Conservation (phyloP, 2,888 invertebrate genomes). For the Parelbella ahira region DNA sequence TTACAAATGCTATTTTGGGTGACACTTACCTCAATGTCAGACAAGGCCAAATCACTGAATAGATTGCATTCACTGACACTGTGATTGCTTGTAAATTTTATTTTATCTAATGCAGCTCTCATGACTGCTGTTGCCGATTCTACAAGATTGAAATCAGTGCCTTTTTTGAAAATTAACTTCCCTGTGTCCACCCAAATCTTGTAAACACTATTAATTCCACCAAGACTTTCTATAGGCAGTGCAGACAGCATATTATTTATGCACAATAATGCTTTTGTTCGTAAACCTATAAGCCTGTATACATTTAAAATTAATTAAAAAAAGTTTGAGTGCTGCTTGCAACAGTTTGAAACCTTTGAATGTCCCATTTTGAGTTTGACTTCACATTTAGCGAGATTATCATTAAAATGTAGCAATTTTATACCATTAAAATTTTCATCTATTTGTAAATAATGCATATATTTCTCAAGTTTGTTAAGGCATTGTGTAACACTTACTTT, state of each 20-base stretch:
- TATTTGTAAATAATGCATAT: no score
- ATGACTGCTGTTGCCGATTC: conserved; percentile 87
- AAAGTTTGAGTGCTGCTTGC: no score
- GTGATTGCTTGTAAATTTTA: conserved; percentile 70
- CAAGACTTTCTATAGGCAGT: conserved; percentile 82
- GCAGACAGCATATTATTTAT: conserved; percentile 84
- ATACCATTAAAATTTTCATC: no score
- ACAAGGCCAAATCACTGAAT: conserved; percentile 77
- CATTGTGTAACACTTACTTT: no score
- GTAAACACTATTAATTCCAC: conserved; percentile 82
- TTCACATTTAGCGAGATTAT: no score
- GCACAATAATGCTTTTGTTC: conserved; percentile 84
- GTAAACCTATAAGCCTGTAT: conserved; percentile 77
- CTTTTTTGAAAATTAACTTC: conserved; percentile 81
- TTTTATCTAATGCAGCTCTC: conserved; percentile 86
- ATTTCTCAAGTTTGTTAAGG: no score
- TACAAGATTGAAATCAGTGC: conserved; percentile 73
- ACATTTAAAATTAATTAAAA: conserved; percentile 6
- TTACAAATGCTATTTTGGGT: no score
- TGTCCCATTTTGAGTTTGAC: no score
- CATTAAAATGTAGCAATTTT: no score
- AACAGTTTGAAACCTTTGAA: no score
- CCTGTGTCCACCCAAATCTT: conserved; percentile 85
- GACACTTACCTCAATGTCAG: conserved; percentile 76
- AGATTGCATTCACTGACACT: conserved; percentile 52